These are phyloP conservation scores for Neolamprologus longior DNA, from an alignment of 2,113 vertebrate genomes.

Conservation along the genomic window DNA sequence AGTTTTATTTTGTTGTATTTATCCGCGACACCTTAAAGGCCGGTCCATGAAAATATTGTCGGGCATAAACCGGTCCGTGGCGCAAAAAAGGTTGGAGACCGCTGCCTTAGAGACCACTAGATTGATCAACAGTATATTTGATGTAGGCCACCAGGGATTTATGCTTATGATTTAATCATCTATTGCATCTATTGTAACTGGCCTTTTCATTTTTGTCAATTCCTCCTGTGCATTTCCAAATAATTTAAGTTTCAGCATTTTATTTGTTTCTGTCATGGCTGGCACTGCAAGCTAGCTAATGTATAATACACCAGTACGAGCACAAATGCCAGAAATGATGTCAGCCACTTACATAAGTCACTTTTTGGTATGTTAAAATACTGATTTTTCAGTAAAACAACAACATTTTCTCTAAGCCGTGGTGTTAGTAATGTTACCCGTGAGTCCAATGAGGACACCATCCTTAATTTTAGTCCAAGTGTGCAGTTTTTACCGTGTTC, in stretches of 20 bases:
- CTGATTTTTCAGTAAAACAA: not conserved
- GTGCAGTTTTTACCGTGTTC: not conserved
- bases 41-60: too few relatives aligned
- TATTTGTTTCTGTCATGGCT: not conserved
- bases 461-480: not conserved
- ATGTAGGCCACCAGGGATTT: not conserved
- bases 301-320: not conserved
- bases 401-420: too few relatives aligned
- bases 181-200: not conserved
- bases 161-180: not conserved
- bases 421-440: not conserved
- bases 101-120: not conserved
- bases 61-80: too few relatives aligned
- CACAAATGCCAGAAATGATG: not conserved
- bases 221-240: not conserved
- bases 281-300: not conserved
- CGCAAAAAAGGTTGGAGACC: too few relatives aligned
- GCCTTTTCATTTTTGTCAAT: not conserved
- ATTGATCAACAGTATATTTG: not conserved
- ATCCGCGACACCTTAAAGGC: too few relatives aligned
- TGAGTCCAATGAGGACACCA: not conserved
- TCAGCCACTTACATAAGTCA: not conserved
- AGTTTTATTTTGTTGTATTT: too few relatives aligned
- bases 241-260: not conserved
- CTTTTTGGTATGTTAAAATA: not conserved